Percentiles rank a stretch among this genome's conserved stretches.
phyloP scores from a whole-genome alignment of 1,140 invertebrate species.

The Plectrocnemia conspersa region DNA sequence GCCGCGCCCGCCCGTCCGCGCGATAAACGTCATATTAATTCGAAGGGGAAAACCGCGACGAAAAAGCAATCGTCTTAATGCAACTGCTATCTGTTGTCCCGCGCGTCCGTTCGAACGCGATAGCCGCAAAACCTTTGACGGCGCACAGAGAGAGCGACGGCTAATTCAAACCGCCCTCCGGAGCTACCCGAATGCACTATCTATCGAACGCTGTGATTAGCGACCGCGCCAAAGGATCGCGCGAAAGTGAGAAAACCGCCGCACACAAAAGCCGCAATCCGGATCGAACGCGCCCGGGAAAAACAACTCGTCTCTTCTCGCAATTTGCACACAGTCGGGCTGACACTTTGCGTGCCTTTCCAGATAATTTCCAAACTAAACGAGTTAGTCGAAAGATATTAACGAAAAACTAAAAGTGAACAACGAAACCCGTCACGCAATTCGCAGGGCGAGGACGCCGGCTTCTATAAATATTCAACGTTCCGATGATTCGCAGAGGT shows the following conservation, averaged over 20 bases:
- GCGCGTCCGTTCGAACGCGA: no score
- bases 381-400: slow-evolving; percentile 28
- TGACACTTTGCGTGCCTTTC: slow-evolving; percentile 24
- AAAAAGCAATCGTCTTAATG: no score
- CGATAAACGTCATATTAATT: slow-evolving; percentile 19
- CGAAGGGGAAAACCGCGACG: no score
- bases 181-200: no score
- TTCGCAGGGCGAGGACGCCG: neutral
- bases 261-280: neutral
- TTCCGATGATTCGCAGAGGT: no score
- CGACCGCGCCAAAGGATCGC: slow-evolving; percentile 8
- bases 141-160: no score
- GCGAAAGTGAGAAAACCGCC: slow-evolving; percentile 12
- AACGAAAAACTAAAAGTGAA: slow-evolving; percentile 31
- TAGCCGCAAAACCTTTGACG: no score
- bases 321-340: no score
- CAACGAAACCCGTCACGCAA: slow-evolving; percentile 25
- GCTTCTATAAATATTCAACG: slow-evolving; percentile 22
- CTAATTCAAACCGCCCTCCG: no score
- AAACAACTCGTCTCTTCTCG: no score
- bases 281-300: no score
- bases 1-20: slow-evolving; percentile 2
- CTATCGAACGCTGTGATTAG: slow-evolving; percentile 7
- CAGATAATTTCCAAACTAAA: slow-evolving; percentile 26
- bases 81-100: no score